phyloP scores from a whole-genome alignment of 1,140 invertebrate species.

The Drosophila busckii region DNA sequence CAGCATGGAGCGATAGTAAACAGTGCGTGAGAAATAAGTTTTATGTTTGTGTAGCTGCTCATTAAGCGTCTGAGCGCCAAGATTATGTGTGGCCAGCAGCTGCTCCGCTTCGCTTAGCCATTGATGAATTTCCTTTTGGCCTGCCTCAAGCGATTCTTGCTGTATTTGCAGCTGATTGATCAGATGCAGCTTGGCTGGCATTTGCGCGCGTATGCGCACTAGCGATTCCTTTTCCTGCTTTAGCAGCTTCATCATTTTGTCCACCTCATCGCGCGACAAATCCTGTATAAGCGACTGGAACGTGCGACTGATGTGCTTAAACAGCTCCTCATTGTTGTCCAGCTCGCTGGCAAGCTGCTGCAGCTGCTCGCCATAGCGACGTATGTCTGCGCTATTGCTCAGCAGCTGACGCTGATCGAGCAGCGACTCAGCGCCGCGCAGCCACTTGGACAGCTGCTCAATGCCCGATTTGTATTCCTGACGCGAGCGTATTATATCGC shows the following conservation, averaged over 20 bases:
- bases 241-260: conserved; percentile 91
- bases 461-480: conserved; percentile 90
- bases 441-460: conserved; percentile 88
- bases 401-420: conserved; percentile 83
- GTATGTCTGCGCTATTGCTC: conserved; percentile 87
- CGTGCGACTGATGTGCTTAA: conserved; percentile 92
- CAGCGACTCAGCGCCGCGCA: conserved; percentile 86
- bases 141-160: conserved; percentile 92
- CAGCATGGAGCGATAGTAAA: conserved; percentile 95
- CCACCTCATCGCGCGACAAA: conserved; percentile 93
- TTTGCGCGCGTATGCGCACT: conserved; percentile 88
- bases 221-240: conserved; percentile 94
- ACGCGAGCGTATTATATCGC: conserved; percentile 89
- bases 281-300: conserved; percentile 95
- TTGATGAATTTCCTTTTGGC: conserved; percentile 89
- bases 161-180: conserved; percentile 92
- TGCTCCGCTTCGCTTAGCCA: conserved; percentile 93
- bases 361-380: conserved; percentile 88
- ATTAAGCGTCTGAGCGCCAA: conserved; percentile 86
- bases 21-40: conserved; percentile 90
- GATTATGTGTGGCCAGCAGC: conserved; percentile 82
- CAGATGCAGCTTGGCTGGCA: conserved; percentile 88
- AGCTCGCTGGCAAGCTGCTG: conserved; percentile 89
- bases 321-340: conserved; percentile 92
- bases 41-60: conserved; percentile 90